Evolutionary conservation across 1,140 invertebrate species (phyloP).

Genomic region (Stegodyphus dumicola): DNA sequence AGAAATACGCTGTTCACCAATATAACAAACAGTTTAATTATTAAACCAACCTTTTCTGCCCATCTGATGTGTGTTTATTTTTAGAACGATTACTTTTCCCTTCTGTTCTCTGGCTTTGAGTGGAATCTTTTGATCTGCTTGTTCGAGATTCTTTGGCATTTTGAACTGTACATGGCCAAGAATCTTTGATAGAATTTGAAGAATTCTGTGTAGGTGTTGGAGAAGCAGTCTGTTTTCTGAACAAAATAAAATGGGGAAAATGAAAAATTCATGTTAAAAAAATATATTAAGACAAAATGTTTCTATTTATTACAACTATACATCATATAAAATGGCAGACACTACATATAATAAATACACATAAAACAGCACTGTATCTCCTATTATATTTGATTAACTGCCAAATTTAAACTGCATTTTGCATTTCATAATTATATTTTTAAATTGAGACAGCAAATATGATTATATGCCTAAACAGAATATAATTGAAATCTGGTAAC

Average conservation of each 20-base stretch:
- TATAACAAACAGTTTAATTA: background rate
- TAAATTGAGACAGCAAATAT: too few species aligned
- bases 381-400: too few species aligned
- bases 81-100: slow-evolving; percentile 45
- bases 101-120: slow-evolving; percentile 49
- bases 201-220: slow-evolving; percentile 24
- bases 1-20: too few species aligned
- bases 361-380: too few species aligned
- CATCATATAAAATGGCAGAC: too few species aligned
- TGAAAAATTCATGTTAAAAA: background rate
- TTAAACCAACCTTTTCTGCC: slow-evolving; percentile 41
- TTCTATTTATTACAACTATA: too few species aligned
- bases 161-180: slow-evolving; percentile 43
- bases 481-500: too few species aligned
- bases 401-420: too few species aligned
- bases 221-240: slow-evolving; percentile 46
- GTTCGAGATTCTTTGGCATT: slow-evolving; percentile 49
- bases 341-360: too few species aligned
- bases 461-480: too few species aligned
- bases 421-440: too few species aligned
- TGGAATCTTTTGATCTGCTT: slow-evolving; percentile 47
- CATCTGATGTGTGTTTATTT: slow-evolving; percentile 50
- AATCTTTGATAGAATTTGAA: slow-evolving; percentile 35
- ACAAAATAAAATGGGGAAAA: background rate
- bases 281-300: too few species aligned